These are phyloP conservation scores for Myanophis thanlyinensis DNA, from an alignment of 2,113 vertebrate species.

Conservation along the genomic window DNA sequence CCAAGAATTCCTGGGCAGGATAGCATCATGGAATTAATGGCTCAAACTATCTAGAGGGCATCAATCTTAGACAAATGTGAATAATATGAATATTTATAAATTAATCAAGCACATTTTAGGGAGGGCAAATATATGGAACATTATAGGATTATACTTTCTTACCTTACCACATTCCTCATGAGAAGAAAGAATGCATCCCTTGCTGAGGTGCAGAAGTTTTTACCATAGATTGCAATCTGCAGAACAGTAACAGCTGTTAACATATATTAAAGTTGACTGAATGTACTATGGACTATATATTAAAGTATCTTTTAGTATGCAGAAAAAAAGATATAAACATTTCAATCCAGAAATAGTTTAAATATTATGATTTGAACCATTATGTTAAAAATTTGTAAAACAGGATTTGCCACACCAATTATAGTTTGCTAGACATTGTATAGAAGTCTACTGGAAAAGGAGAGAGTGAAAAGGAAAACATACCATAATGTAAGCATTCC, in stretches of 20 bases:
- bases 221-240: constrained; percentile 95
- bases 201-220: constrained; percentile 92
- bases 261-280: neutral
- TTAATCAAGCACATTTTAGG: neutral
- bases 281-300: neutral
- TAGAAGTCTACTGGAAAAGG: constrained; percentile 22
- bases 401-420: neutral
- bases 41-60: neutral
- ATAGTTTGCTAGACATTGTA: neutral
- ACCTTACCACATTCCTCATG: constrained; percentile 95
- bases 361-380: neutral
- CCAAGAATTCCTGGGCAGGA: neutral
- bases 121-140: neutral
- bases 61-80: neutral
- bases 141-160: constrained; percentile 42
- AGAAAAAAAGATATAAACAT: neutral
- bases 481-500: constrained; percentile 98
- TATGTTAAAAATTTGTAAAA: neutral
- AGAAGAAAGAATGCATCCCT: constrained; percentile 90
- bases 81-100: neutral
- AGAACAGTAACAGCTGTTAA: constrained; percentile 42
- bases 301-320: neutral
- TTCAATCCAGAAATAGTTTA: neutral
- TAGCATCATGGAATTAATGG: neutral
- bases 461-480: constrained; percentile 29